Evolutionary conservation across 2,797 vertebrate genomes (phyloP).

Genomic region (Chloroceryle amazona): DNA sequence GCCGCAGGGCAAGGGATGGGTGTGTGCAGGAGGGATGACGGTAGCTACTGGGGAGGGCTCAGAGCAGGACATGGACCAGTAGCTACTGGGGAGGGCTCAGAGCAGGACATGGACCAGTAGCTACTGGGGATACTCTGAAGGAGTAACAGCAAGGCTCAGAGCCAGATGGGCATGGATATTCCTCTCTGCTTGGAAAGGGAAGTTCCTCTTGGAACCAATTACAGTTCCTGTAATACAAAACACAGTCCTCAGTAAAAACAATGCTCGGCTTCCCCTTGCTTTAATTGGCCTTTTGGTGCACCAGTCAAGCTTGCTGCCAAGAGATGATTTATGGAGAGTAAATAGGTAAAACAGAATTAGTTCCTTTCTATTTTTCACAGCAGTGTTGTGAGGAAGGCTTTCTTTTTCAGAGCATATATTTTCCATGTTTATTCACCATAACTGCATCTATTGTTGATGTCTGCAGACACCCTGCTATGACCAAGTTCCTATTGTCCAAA

Average conservation of each 20-base stretch:
- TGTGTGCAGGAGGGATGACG: background rate
- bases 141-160: background rate
- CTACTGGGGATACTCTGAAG: background rate
- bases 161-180: background rate
- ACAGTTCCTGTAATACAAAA: background rate
- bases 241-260: background rate
- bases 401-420: slow-evolving; percentile 10
- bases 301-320: background rate
- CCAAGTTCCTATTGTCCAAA: background rate
- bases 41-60: background rate
- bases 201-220: background rate
- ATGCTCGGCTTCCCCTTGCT: background rate
- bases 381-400: background rate
- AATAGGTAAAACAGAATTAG: slow-evolving; percentile 30
- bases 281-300: background rate
- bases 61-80: fast-evolving
- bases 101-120: fast-evolving
- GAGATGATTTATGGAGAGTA: slow-evolving; percentile 34
- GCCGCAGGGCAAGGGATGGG: fast-evolving
- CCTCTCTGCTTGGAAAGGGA: background rate
- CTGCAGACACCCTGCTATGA: background rate
- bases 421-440: slow-evolving; percentile 2
- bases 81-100: background rate
- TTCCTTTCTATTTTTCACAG: slow-evolving; percentile 46
- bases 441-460: slow-evolving; percentile 17